phyloP scores from a whole-genome alignment of 2,113 vertebrate species.

The Limnothrissa miodon region DNA sequence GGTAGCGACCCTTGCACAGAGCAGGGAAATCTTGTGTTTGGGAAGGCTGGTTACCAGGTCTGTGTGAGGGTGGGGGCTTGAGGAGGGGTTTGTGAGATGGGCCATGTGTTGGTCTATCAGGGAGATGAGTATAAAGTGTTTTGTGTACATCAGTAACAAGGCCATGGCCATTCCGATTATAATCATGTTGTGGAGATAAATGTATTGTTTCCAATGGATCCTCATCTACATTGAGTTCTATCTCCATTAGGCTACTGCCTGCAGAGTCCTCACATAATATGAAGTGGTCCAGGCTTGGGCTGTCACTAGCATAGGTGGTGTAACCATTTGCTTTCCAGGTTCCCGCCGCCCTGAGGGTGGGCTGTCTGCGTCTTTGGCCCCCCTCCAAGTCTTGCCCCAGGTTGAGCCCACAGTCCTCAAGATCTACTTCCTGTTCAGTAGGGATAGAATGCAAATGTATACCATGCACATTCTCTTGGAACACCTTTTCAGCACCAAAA shows the following conservation, averaged over 20 bases:
- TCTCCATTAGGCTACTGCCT: slow-evolving; percentile 75
- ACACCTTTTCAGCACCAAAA: slow-evolving; percentile 43
- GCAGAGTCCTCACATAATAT: slow-evolving; percentile 61
- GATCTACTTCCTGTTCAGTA: slow-evolving; percentile 41
- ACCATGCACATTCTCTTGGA: slow-evolving; percentile 35
- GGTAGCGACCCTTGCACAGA: slow-evolving; percentile 48
- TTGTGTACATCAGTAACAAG: not conserved
- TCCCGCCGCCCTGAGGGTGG: not conserved
- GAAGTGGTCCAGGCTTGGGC: slow-evolving; percentile 48
- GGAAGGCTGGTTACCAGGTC: not conserved
- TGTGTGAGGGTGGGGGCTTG: slow-evolving; percentile 32
- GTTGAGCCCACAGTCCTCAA: slow-evolving; percentile 18
- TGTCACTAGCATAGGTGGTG: slow-evolving; percentile 48
- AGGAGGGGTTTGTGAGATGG: slow-evolving; percentile 39
- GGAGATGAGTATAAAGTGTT: slow-evolving; percentile 18
- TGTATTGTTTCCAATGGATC: slow-evolving; percentile 66
- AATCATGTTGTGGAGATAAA: slow-evolving; percentile 36
- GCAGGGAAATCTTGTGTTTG: slow-evolving; percentile 22
- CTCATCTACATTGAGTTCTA: slow-evolving; percentile 76
- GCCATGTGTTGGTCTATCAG: slow-evolving; percentile 41
- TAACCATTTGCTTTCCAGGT: slow-evolving; percentile 37
- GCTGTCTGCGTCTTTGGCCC: not conserved
- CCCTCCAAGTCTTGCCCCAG: slow-evolving; percentile 35
- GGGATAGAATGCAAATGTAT: slow-evolving; percentile 52
- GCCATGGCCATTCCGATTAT: slow-evolving; percentile 1